Base-by-base conservation (phyloP, 2,797 vertebrate species). In the Cephalopachus bancanus region DNA sequence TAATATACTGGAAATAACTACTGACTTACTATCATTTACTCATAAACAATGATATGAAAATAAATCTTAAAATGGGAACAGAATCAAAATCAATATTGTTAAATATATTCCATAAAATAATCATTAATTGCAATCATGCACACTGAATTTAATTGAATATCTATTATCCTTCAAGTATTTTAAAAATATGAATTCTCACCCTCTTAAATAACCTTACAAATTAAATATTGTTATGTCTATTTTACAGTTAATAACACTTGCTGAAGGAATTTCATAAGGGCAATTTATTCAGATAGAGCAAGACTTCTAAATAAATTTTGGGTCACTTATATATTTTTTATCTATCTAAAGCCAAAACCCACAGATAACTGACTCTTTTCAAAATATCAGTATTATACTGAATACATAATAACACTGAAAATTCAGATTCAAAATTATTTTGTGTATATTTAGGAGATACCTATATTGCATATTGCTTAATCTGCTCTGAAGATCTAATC, bases 91-190 rank as follows among this genome's bases (percentile, higher is more conserved):
- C 55, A 65, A 86, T 49, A 49, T 89, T 76, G 59, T 94, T 30
- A 89, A 49, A 83, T 65, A 62, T 51, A 79, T 3, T 87, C 16
- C 3, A 84, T 62, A 62, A 60, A 91, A 64, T 80, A 64, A 79
- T 64, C 26, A 71, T 79, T 33, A 19, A 37, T 57, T 55, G 90
- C 24, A 78, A 71, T 74, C 51, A 53, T 60, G 80, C 62, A 20
- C 74, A 65, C 51, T 22, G 81, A 81, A 67, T 74, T 69, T 79
- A 67, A 83, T 84, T 88, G 60, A 94, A 80, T 59, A 97, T 91
- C 44, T 91, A 69, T 79, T 87, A 94, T 93, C 91, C 83, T 75
- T n/a, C 28, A 55, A 71, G 3, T 15, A 28, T 69, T 86, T 59
- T 75, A 60, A 91, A 44, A 93, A 81, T 60, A 86, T 67, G 30